Conservation (phyloP, 2,113 vertebrate genomes). For the Sylvia atricapilla region DNA sequence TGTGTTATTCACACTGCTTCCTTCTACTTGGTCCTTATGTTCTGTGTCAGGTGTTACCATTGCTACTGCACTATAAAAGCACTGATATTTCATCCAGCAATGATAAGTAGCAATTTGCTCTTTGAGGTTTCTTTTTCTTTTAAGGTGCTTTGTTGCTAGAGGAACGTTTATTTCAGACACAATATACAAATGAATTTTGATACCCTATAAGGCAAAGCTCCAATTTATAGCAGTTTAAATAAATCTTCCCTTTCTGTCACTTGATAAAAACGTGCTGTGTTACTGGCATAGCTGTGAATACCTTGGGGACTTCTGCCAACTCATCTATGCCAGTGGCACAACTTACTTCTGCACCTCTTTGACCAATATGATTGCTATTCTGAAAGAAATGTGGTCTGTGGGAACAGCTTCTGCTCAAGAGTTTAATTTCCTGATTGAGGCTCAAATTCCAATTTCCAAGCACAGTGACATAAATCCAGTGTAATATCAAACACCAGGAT, state of each 20-base stretch:
- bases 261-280: background rate
- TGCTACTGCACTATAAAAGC: background rate
- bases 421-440: background rate
- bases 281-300: background rate
- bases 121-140: background rate
- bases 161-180: background rate
- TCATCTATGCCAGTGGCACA: background rate
- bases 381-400: background rate
- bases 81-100: background rate
- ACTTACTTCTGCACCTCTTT: background rate
- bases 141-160: background rate
- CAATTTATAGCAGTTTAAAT: background rate
- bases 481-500: background rate
- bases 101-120: background rate
- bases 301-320: background rate
- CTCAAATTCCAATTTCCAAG: background rate
- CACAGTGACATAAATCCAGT: background rate
- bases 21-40: background rate
- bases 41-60: rapidly evolving
- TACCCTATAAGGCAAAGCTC: background rate
- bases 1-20: background rate
- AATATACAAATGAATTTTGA: background rate
- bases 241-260: background rate
- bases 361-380: background rate
- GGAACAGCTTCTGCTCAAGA: background rate